phyloP scores from a whole-genome alignment of 2,797 vertebrate genomes.

The Gadopsis bispinosus region DNA sequence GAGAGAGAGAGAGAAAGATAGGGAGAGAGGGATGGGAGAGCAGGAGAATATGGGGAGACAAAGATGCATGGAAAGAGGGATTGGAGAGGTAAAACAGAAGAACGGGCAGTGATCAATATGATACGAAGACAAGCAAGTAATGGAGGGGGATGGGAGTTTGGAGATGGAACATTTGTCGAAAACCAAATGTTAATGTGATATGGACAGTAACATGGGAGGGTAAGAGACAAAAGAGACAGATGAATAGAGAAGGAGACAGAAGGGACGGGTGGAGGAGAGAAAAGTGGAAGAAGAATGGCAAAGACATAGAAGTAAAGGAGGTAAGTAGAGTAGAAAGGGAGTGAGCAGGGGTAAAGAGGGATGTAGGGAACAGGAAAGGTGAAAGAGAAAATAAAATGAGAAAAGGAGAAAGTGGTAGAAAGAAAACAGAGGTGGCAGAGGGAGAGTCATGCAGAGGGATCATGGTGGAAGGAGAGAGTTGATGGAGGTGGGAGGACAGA shows the following conservation, averaged over 20 bases:
- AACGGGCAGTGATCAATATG: slow-evolving; percentile 28
- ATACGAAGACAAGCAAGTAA: slow-evolving; percentile 14
- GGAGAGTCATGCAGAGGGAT: slow-evolving; percentile 1
- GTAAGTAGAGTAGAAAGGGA: neutral
- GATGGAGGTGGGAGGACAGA: neutral
- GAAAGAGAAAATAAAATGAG: neutral
- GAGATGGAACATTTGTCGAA: slow-evolving; percentile 14
- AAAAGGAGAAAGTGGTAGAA: neutral
- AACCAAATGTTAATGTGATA: slow-evolving; percentile 24
- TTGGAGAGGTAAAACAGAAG: slow-evolving; percentile 24
- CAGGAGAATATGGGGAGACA: slow-evolving; percentile 42
- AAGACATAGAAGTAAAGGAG: neutral
- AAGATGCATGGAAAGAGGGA: slow-evolving; percentile 33
- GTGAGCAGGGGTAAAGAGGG: neutral
- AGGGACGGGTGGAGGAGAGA: neutral
- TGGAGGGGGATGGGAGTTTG: neutral
- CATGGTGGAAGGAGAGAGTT: neutral
- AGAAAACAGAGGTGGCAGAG: neutral
- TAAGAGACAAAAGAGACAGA: neutral
- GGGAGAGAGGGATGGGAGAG: slow-evolving; percentile 47
- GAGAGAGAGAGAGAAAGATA: slow-evolving; percentile 58
- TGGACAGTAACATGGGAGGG: neutral
- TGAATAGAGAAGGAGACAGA: neutral
- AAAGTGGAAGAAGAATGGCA: neutral
- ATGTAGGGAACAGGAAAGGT: neutral